These are phyloP conservation scores for Cynodonichthys magdalenae DNA, from an alignment of 2,797 vertebrate species.

Conservation along the genomic window DNA sequence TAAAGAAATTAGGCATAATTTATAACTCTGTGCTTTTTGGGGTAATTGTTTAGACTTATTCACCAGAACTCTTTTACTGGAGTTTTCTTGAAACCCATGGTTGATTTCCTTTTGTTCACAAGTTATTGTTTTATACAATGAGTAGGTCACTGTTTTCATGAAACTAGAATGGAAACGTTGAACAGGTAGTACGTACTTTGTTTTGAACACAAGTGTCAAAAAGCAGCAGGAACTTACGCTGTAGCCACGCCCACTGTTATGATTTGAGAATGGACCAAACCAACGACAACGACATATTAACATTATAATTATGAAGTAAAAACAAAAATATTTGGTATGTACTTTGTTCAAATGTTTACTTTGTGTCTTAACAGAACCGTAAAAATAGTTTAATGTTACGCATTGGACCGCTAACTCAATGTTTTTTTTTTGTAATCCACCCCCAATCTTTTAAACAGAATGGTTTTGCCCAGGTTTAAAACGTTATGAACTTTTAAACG, in stretches of 20 bases:
- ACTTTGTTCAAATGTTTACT: rapidly evolving
- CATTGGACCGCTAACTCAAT: background rate
- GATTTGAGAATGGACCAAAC: conserved; percentile 59
- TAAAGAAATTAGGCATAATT: no score
- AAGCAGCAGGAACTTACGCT: background rate
- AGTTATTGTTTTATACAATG: conserved; percentile 10
- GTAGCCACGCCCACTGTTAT: conserved; percentile 57
- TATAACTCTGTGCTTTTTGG: no score
- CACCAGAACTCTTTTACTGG: background rate
- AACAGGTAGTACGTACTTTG: background rate
- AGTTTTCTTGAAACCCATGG: no score
- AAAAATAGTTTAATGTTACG: rapidly evolving
- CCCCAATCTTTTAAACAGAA: rapidly evolving
- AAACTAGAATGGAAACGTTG: no score
- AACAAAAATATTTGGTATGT: rapidly evolving
- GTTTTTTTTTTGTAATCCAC: rapidly evolving
- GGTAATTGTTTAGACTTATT: background rate
- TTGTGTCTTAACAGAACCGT: rapidly evolving
- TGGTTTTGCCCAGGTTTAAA: conserved; percentile 52
- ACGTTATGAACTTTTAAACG: conserved; percentile 6
- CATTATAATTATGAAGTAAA: background rate
- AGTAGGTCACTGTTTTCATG: background rate
- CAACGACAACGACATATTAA: background rate
- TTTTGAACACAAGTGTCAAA: background rate
- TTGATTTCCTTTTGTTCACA: background rate